A percentile compares a stretch with the other conserved stretches of the same genome.
phyloP scores from a whole-genome alignment of 1,140 invertebrate genomes.

The Pseudomyrmex pallidus region DNA sequence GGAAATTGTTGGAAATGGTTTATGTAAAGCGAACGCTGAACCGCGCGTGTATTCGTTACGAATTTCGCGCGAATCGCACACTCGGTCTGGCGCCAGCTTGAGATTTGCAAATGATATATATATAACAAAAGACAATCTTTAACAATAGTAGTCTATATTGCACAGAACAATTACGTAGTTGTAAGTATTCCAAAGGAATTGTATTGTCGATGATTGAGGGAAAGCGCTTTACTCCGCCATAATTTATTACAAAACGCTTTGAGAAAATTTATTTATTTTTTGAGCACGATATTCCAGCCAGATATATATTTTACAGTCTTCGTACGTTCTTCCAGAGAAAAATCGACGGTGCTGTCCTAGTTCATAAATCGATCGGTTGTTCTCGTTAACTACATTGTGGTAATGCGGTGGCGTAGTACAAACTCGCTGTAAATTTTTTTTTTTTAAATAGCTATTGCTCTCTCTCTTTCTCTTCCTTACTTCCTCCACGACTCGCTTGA shows the following conservation, averaged over 20 bases:
- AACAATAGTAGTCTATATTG: slow-evolving; percentile 44
- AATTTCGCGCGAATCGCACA: no score
- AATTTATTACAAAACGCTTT: slow-evolving; percentile 15
- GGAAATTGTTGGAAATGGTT: slow-evolving; percentile 58
- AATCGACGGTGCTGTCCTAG: no score
- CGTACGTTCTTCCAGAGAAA: slow-evolving; percentile 2
- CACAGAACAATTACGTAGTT: slow-evolving; percentile 37
- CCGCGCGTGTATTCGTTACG: no score
- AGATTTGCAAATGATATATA: slow-evolving; percentile 43
- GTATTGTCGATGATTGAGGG: slow-evolving; percentile 53
- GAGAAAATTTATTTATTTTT: slow-evolving; percentile 33
- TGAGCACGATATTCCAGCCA: slow-evolving; percentile 1
- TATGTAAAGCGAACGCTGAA: neutral
- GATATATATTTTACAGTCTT: neutral
- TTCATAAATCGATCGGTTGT: neutral
- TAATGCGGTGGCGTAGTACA: no score
- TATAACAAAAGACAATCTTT: slow-evolving; percentile 41
- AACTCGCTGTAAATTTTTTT: neutral
- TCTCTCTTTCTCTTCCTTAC: no score
- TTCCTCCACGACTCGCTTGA: slow-evolving; percentile 1
- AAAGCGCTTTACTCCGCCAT: neutral
- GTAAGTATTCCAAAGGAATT: slow-evolving; percentile 39
- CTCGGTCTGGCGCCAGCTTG: neutral
- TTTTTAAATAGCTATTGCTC: neutral
- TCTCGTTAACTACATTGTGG: neutral